These are phyloP conservation scores for Drosophila tripunctata DNA, from an alignment of 2,888 invertebrate species.

Conservation along the genomic window DNA sequence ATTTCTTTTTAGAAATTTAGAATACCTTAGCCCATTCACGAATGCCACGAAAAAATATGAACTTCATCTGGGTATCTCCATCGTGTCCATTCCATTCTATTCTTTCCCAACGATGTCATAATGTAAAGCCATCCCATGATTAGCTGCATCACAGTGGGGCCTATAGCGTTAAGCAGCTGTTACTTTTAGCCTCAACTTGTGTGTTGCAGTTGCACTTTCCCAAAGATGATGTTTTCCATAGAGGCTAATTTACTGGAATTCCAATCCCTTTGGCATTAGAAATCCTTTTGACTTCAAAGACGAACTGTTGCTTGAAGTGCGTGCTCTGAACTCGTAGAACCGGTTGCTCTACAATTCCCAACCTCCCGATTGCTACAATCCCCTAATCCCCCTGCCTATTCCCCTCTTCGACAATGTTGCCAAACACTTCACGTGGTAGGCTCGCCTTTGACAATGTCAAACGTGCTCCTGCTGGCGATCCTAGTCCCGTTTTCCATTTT, in stretches of 20 bases:
- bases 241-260: conserved; percentile 69
- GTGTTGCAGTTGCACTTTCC: conserved; percentile 25
- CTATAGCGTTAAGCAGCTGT: conserved; percentile 32
- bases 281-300: conserved; percentile 75
- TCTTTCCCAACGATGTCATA: not conserved
- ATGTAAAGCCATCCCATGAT: conserved; percentile 22
- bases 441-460: conserved; percentile 76
- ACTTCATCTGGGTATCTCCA: no score
- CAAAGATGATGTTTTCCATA: conserved; percentile 16
- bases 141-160: conserved; percentile 34
- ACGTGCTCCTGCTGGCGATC: conserved; percentile 35
- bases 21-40: no score
- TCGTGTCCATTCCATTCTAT: not conserved
- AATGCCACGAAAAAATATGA: no score
- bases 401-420: conserved; percentile 52
- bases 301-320: conserved; percentile 75
- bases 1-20: no score
- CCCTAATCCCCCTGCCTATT: not conserved
- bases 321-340: conserved; percentile 5
- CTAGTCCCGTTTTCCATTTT: conserved; percentile 7
- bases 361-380: not conserved
- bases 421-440: conserved; percentile 74
- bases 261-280: conserved; percentile 35
- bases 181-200: conserved; percentile 17
- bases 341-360: not conserved